Evolutionary conservation across 2,888 invertebrate species (phyloP), one percentile per base, ranked within the genome.

Genomic region (Frankliniella fusca): DNA sequence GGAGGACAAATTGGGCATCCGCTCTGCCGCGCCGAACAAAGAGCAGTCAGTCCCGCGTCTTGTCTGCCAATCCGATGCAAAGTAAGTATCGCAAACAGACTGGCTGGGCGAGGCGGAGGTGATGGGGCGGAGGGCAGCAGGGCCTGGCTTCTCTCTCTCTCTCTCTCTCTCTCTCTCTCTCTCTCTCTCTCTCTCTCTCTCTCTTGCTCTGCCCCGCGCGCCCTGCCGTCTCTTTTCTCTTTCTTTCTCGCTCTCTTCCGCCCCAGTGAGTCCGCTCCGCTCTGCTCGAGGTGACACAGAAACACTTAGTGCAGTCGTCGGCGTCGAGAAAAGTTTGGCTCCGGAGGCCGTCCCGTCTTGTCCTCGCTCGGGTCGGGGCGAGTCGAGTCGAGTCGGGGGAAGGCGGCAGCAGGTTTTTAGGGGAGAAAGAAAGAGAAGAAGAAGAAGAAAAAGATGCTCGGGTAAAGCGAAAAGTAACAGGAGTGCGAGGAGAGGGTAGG

Each of bases 101-200:
- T 38, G 3, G n/a, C n/a, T n/a, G n/a, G n/a, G n/a, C n/a, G n/a
- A n/a, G n/a, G 38, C 38, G 38, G 38, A 38, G 38, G 38, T 5
- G 38, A 38, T 38, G 38, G 38, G 38, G 38, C 38, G 38, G n/a
- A n/a, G n/a, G 38, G 38, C 38, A 38, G 54, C 54, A 5, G 15
- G 3, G 15, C 27, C n/a, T n/a, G n/a, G n/a, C n/a, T n/a, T 81
- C 61, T 54, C 81, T 81, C 20, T 81, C 76, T 81, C 28, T 79
- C 80, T 82, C 50, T 79, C 82, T 38, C 80, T 82, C 80, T n/a
- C 80, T 80, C 80, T 76, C 80, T 82, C 80, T 48, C 80, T 79
- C 81, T 49, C 81, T 81, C 61, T 49, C 81, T 81, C 81, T 49
- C 81, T 81, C 81, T 49, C 61, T 81, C 81, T 20, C 81, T 54